Base-by-base conservation (phyloP, 2,797 vertebrate genomes). In the Cyclopterus lumpus region DNA sequence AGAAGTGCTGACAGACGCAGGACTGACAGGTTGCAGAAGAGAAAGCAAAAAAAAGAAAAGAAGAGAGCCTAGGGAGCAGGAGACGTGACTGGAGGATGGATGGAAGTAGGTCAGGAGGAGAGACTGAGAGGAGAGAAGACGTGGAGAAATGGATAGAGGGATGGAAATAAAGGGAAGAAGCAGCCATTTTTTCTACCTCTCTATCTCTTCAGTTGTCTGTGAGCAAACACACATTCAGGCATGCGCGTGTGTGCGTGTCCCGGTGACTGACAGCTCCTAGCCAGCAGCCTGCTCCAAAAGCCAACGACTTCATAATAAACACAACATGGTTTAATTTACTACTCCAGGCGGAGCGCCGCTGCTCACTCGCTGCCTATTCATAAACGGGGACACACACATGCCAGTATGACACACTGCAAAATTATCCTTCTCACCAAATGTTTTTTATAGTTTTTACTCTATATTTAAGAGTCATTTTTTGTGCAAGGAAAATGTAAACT, bases 41-140 rank as follows among this genome's bases (percentile, higher is more conserved):
- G 24, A 20, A 51, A 34, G 20, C 28, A 62, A 76, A 8, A 76
- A 8, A 68, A 80, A 73, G 60, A 80, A 62, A 57, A 51, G 30
- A 72, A 16, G 61, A 59, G 49, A 54, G 59, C 4, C 4, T 44
- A 55, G 40, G 51, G 66, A 84, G 74, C 71, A 55, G 84, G 67
- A 66, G 51, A 72, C 60, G 54, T 79, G 79, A 89, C 85, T 84
- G 79, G 67, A 87, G 71, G 84, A 94, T 83, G 89, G 91, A 93
- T 88, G 71, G 85, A 95, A 95, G 86, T 94, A 93, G 94, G 94
- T 94, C 94, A 94, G 76, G 73, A 86, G 82, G 67, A 89, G 80
- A 82, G 87, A 88, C 67, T 67, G 81, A 73, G 76, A 73, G 67
- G 66, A 70, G 60, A 76, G 62, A 75, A 87, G 79, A 79, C 40